These are phyloP conservation scores for Kryptopterus vitreolus DNA, from an alignment of 2,797 vertebrate genomes.

Conservation along the genomic window DNA sequence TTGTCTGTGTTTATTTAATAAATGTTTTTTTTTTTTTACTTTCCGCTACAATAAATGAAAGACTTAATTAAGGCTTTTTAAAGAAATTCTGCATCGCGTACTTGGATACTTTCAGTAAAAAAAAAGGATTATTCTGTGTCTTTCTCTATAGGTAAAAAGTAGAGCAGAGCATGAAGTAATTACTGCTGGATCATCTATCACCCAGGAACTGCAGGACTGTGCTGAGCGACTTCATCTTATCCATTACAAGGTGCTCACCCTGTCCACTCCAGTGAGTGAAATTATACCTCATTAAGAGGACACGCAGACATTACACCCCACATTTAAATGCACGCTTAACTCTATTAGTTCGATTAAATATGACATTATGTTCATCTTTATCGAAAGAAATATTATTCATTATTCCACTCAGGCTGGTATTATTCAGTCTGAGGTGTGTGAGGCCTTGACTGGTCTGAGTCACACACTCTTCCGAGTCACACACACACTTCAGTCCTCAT, in stretches of 20 bases:
- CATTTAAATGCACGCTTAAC: neutral
- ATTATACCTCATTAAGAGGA: neutral
- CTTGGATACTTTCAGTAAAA: neutral
- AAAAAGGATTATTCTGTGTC: neutral
- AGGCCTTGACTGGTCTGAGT: conserved; percentile 20
- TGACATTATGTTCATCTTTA: no score
- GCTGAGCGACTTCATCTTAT: conserved; percentile 24
- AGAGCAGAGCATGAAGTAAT: neutral
- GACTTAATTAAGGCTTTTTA: neutral
- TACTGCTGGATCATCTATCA: neutral
- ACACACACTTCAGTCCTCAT: neutral
- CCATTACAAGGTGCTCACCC: neutral
- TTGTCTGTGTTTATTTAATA: neutral
- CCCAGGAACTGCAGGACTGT: conserved; percentile 23
- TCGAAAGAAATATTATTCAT: neutral
- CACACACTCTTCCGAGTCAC: conserved; percentile 24
- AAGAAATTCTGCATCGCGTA: neutral
- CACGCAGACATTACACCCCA: neutral
- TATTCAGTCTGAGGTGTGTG: conserved; percentile 5
- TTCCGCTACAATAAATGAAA: neutral
- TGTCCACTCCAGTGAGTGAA: conserved; percentile 13
- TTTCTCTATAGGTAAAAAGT: neutral
- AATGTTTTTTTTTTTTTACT: neutral
- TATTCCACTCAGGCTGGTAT: conserved; percentile 16
- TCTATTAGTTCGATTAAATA: neutral